Evolutionary conservation across 2,797 vertebrate species (phyloP).

Genomic region (Peromyscus nudipes): DNA sequence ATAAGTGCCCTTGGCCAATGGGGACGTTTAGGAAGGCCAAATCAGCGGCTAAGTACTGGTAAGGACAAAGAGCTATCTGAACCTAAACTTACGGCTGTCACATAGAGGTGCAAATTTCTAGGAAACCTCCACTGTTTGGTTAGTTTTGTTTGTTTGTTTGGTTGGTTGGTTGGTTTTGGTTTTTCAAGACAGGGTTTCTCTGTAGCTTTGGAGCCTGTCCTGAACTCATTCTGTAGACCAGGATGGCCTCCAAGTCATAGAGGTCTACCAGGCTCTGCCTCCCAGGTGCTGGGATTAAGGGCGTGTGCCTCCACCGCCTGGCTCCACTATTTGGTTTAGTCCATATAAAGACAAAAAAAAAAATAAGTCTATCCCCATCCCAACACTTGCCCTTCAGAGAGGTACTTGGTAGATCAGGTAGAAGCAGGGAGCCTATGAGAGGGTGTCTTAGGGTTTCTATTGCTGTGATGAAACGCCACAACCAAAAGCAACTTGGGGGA

Average conservation of each 20-base stretch:
- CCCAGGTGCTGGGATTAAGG: no score
- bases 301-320: no score
- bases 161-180: no score
- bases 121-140: not conserved
- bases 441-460: not conserved
- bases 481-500: not conserved
- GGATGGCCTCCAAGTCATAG: no score
- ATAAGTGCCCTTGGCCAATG: not conserved
- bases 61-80: not conserved
- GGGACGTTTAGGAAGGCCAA: not conserved
- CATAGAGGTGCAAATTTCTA: not conserved
- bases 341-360: not conserved
- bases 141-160: not conserved
- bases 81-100: not conserved
- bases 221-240: no score
- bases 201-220: no score
- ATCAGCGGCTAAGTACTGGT: not conserved
- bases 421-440: not conserved
- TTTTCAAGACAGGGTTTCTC: no score
- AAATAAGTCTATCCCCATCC: not conserved
- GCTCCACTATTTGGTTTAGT: not conserved
- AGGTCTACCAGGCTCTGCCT: no score
- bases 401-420: not conserved
- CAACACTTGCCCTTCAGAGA: not conserved
- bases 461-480: not conserved